Evolutionary conservation across 2,797 vertebrate species (phyloP).

Genomic region (Chlorospingus flavigularis): DNA sequence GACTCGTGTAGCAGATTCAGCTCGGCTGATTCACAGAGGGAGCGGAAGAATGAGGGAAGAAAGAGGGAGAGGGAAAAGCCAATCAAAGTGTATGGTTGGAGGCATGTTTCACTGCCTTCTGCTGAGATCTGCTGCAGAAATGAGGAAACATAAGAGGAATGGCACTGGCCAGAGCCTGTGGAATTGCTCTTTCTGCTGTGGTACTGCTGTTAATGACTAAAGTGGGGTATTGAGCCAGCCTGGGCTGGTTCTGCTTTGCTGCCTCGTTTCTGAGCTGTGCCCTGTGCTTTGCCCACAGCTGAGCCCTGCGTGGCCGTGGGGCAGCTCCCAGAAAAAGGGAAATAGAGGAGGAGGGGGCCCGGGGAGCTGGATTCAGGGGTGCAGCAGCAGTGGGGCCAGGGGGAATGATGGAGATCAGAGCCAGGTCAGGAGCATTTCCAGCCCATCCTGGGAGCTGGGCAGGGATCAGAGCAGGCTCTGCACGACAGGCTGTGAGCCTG

Average conservation of each 20-base stretch:
- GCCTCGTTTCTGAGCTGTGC: constrained; percentile 66
- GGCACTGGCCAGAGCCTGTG: constrained; percentile 69
- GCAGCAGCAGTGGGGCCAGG: neutral
- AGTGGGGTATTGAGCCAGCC: constrained; percentile 70
- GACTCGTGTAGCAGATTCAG: constrained; percentile 59
- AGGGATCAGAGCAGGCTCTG: neutral
- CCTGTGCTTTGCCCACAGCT: constrained; percentile 32
- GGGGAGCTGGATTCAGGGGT: neutral
- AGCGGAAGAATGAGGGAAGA: constrained; percentile 32
- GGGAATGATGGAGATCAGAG: neutral
- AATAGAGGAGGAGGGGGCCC: neutral
- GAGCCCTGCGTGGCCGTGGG: constrained; percentile 16
- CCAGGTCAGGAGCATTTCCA: rapidly evolving
- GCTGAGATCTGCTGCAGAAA: constrained; percentile 66
- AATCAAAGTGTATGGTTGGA: constrained; percentile 63
- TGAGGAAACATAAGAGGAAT: constrained; percentile 55
- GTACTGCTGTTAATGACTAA: constrained; percentile 67
- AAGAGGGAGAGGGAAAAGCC: constrained; percentile 32
- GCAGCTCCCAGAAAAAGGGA: neutral
- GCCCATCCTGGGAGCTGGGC: neutral
- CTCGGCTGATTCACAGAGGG: constrained; percentile 63
- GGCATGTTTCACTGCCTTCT: constrained; percentile 66
- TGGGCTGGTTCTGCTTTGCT: constrained; percentile 73
- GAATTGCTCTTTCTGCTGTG: constrained; percentile 66
- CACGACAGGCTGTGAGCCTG: neutral